A percentile compares a stretch with the other conserved stretches of the same genome.
Conservation (phyloP, 2,797 vertebrate genomes). For the Leptodactylus fallax region DNA sequence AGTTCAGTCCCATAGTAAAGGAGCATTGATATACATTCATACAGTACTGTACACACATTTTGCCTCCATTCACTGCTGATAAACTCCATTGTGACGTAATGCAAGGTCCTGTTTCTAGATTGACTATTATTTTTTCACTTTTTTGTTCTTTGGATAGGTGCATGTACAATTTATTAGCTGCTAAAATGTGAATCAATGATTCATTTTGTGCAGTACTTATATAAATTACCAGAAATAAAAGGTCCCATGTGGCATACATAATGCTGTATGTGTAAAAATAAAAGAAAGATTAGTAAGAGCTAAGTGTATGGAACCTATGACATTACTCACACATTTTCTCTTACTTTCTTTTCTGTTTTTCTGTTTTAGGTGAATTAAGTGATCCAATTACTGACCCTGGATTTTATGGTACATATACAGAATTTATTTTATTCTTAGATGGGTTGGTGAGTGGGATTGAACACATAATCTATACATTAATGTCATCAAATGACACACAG, state of each 20-base stretch:
- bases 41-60: background rate
- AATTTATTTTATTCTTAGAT: constrained; percentile 67
- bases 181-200: constrained; percentile 5
- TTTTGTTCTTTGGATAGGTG: background rate
- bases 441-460: constrained; percentile 26
- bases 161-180: background rate
- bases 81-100: background rate
- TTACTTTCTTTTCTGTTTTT: constrained; percentile 65
- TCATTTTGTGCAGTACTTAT: constrained; percentile 1
- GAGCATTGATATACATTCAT: background rate
- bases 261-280: constrained; percentile 5
- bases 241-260: background rate
- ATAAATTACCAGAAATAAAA: background rate
- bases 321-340: constrained; percentile 50
- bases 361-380: constrained; percentile 77
- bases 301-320: constrained; percentile 37
- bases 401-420: constrained; percentile 80
- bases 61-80: background rate
- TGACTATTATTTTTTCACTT: background rate
- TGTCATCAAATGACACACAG: too few relatives aligned
- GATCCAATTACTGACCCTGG: constrained; percentile 77
- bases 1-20: background rate
- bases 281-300: background rate
- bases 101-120: background rate
- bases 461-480: background rate